Percentiles rank a stretch among this genome's conserved stretches.
Evolutionary conservation across 2,888 invertebrate species (phyloP).

Genomic region (Leptopterna dolabrata): DNA sequence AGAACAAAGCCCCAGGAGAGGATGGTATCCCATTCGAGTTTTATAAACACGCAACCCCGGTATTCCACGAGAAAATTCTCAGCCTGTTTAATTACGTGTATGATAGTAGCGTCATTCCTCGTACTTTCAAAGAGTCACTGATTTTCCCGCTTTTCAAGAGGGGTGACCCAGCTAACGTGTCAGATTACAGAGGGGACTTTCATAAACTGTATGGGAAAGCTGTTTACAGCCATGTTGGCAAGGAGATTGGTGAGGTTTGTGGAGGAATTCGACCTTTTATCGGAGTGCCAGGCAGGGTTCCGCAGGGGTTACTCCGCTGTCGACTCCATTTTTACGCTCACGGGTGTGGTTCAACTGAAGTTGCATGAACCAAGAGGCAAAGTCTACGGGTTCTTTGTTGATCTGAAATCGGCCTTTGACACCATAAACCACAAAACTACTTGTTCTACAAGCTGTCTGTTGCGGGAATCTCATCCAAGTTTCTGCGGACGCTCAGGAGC

Average conservation of each 20-base stretch:
- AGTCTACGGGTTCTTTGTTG: too few relatives aligned
- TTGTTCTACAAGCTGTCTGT: too few relatives aligned
- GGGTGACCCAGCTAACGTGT: not conserved
- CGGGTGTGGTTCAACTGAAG: not conserved
- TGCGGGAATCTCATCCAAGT: too few relatives aligned
- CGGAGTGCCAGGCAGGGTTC: slow-evolving; percentile 15
- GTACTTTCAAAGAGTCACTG: not conserved
- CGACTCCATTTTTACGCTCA: not conserved
- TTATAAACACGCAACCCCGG: not conserved
- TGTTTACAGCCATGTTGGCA: slow-evolving; percentile 12
- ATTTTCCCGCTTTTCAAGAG: slow-evolving; percentile 30
- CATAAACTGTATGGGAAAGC: slow-evolving; percentile 27
- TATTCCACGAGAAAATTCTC: not conserved
- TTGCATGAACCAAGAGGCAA: too few relatives aligned
- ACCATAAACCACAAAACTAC: not conserved
- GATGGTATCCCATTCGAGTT: slow-evolving; percentile 35
- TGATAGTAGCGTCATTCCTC: not conserved
- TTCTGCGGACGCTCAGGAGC: too few relatives aligned
- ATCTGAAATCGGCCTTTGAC: not conserved
- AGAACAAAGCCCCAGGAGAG: slow-evolving; percentile 14
- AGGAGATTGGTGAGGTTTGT: not conserved
- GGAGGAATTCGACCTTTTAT: not conserved
- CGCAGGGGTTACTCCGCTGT: too few relatives aligned
- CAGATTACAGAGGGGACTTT: slow-evolving; percentile 18
- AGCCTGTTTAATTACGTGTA: not conserved